Evolutionary conservation across 2,113 vertebrate species (phyloP).

Genomic region (Etheostoma cragini): DNA sequence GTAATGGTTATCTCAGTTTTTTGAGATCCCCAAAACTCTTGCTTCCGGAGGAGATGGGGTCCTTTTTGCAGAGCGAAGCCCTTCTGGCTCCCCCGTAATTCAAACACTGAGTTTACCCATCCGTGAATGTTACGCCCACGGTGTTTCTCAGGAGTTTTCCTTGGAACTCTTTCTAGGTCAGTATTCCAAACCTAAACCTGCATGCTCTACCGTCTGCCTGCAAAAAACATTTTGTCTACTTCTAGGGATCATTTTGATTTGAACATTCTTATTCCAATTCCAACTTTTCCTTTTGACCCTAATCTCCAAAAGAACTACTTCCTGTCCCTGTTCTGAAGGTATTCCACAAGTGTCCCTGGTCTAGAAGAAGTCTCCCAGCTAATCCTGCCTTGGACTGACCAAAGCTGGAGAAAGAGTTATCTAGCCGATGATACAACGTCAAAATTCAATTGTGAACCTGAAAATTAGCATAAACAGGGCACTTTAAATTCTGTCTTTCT

Average conservation of each 20-base stretch:
- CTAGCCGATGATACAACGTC: too few relatives aligned
- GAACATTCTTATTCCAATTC: too few relatives aligned
- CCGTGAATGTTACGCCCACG: slow-evolving; percentile 18
- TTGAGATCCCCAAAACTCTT: background rate
- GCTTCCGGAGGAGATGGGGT: background rate
- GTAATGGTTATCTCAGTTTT: background rate
- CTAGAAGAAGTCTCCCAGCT: too few relatives aligned
- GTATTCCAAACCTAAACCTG: background rate
- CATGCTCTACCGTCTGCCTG: background rate
- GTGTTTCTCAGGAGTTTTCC: slow-evolving; percentile 3
- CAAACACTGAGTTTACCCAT: background rate
- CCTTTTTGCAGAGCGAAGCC: background rate
- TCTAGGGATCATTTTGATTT: too few relatives aligned
- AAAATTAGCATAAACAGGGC: too few relatives aligned
- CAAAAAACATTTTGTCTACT: background rate
- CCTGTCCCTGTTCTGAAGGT: too few relatives aligned
- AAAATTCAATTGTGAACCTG: too few relatives aligned
- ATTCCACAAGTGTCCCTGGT: too few relatives aligned
- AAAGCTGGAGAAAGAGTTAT: too few relatives aligned
- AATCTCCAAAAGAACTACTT: too few relatives aligned
- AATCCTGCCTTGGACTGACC: too few relatives aligned
- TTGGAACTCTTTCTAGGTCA: slow-evolving; percentile 36
- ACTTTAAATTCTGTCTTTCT: background rate
- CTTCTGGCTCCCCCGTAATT: background rate
- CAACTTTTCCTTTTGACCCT: too few relatives aligned